A percentile compares a stretch with the other conserved stretches of the same genome.
Conservation (phyloP, 1,140 invertebrate species). For the Periplaneta americana region DNA sequence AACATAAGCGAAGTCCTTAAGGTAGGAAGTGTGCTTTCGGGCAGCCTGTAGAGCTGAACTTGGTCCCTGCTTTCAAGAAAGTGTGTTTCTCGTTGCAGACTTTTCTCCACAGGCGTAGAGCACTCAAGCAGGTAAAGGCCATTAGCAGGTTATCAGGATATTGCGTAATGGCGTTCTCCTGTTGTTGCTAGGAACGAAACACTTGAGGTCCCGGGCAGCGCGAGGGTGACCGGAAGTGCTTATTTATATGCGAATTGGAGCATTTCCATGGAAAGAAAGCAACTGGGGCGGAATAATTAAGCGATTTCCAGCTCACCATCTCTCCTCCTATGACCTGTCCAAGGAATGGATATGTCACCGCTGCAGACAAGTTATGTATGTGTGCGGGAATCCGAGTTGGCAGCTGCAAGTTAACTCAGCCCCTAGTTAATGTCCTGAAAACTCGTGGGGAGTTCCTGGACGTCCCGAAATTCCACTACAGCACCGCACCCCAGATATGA, state of each 20-base stretch:
- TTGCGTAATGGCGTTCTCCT: background rate
- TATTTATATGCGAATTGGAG: background rate
- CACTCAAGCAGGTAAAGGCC: background rate
- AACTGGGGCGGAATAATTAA: background rate
- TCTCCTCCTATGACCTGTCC: background rate
- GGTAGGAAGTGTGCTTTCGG: too few relatives aligned
- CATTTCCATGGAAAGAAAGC: background rate
- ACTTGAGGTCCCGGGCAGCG: background rate
- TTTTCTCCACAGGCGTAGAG: background rate
- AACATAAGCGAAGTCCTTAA: too few relatives aligned
- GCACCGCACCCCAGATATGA: too few relatives aligned
- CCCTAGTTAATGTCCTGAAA: too few relatives aligned
- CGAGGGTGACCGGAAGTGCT: background rate
- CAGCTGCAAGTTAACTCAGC: too few relatives aligned
- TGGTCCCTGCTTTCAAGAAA: background rate
- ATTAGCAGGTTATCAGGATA: background rate
- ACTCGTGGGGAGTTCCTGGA: too few relatives aligned
- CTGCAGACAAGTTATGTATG: background rate
- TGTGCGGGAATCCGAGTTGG: too few relatives aligned
- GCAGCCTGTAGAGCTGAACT: background rate
- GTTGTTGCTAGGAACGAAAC: background rate
- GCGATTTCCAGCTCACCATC: background rate
- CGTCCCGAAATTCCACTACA: too few relatives aligned
- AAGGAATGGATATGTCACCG: background rate
- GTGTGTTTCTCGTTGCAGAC: background rate